These are phyloP conservation scores for Coranthus polyacanthus DNA, from an alignment of 2,797 vertebrate genomes.

Conservation along the genomic window DNA sequence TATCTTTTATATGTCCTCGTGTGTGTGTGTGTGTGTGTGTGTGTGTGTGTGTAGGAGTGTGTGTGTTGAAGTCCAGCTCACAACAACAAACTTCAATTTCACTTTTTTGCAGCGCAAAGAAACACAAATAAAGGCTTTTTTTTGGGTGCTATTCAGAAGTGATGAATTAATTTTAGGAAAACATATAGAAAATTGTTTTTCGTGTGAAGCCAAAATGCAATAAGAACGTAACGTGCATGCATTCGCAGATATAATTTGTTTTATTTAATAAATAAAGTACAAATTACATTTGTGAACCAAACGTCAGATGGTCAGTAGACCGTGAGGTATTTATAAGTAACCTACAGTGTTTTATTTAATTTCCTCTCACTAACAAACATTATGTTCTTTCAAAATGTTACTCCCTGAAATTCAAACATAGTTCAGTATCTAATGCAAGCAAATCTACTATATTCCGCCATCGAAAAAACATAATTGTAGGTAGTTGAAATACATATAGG, in stretches of 20 bases:
- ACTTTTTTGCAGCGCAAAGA: not conserved
- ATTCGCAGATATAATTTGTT: constrained; percentile 84
- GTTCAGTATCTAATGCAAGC: constrained; percentile 67
- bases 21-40: constrained; percentile 8
- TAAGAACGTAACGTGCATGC: constrained; percentile 29
- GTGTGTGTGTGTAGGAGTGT: constrained; percentile 13
- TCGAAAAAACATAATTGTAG: constrained; percentile 70
- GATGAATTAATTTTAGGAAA: not conserved
- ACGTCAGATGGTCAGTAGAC: constrained; percentile 90
- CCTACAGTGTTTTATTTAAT: constrained; percentile 80
- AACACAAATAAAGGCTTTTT: not conserved
- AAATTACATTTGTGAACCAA: constrained; percentile 89
- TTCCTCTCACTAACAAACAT: constrained; percentile 72
- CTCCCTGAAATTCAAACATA: constrained; percentile 79
- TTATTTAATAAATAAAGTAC: constrained; percentile 89
- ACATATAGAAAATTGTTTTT: not conserved
- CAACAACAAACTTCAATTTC: constrained; percentile 16
- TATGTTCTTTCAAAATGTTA: constrained; percentile 70
- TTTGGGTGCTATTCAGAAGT: not conserved
- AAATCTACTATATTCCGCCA: constrained; percentile 59
- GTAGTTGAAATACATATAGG: constrained; percentile 83
- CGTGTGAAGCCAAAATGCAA: constrained; percentile 7
- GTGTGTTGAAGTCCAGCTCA: not conserved
- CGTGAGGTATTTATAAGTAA: constrained; percentile 92
- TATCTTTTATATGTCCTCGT: not conserved